Percentiles rank a stretch among this genome's conserved stretches.
Evolutionary conservation across 2,888 invertebrate genomes (phyloP).

Genomic region (Melinopterus prodromus): DNA sequence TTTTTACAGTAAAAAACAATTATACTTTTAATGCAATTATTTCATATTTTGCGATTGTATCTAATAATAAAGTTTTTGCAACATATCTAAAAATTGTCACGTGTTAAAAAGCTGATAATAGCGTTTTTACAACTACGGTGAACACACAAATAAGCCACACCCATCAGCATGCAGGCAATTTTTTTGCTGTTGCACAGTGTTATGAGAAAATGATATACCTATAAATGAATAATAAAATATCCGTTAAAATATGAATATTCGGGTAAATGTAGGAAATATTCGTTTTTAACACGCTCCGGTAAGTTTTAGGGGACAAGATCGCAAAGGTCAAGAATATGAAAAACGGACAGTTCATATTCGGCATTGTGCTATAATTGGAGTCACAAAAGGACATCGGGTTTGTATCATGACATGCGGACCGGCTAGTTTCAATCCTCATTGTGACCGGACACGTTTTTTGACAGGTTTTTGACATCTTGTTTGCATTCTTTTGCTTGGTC

Average conservation of each 20-base stretch:
- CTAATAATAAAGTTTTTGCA: no score
- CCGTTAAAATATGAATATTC: not conserved
- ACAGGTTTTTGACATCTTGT: not conserved
- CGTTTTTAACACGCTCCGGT: constrained; percentile 9
- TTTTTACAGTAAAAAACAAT: no score
- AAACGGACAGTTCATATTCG: constrained; percentile 53
- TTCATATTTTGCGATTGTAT: no score
- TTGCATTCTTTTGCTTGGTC: not conserved
- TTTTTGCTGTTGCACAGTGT: no score
- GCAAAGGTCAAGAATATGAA: constrained; percentile 47
- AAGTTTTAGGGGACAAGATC: constrained; percentile 28
- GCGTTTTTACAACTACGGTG: no score
- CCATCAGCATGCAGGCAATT: no score
- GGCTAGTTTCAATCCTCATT: not conserved
- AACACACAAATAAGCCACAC: no score
- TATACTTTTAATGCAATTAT: no score
- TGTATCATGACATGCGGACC: not conserved
- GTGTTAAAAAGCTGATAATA: no score
- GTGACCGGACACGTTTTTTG: constrained; percentile 4
- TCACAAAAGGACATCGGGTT: constrained; percentile 53
- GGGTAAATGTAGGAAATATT: not conserved
- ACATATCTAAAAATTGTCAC: no score
- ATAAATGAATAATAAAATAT: no score
- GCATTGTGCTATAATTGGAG: constrained; percentile 55
- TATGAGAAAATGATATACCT: no score